These are phyloP conservation scores for Champsocephalus esox DNA, from an alignment of 2,797 vertebrate genomes.

Conservation along the genomic window DNA sequence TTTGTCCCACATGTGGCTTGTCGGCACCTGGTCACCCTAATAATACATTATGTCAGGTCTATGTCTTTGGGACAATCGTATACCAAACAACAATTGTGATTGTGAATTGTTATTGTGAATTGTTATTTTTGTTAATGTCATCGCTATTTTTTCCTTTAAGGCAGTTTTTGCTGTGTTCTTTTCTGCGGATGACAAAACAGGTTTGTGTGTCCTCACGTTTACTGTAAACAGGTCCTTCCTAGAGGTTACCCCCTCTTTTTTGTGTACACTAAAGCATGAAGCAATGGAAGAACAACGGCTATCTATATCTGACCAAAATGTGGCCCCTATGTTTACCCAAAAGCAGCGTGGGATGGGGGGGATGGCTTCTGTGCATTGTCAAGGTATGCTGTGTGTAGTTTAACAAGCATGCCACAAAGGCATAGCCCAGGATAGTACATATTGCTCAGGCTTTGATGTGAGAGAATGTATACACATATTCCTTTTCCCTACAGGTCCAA, in stretches of 20 bases:
- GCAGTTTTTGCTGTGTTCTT: not conserved
- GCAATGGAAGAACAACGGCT: conserved; percentile 35
- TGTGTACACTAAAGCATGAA: conserved; percentile 50
- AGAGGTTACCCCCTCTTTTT: conserved; percentile 5
- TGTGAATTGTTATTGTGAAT: not conserved
- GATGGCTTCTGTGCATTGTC: conserved; percentile 18
- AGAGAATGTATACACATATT: conserved; percentile 56
- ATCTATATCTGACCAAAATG: conserved; percentile 49
- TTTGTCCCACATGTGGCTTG: too few relatives aligned
- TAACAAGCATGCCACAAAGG: conserved; percentile 49
- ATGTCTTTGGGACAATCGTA: not conserved
- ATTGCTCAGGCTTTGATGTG: conserved; percentile 69
- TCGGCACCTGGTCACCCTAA: too few relatives aligned
- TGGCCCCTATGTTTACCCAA: conserved; percentile 41
- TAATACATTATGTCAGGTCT: not conserved
- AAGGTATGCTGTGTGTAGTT: conserved; percentile 47
- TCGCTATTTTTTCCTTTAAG: not conserved
- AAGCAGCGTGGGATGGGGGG: not conserved
- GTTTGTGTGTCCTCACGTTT: conserved; percentile 11
- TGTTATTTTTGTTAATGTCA: not conserved
- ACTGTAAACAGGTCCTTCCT: conserved; percentile 20
- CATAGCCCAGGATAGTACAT: conserved; percentile 52
- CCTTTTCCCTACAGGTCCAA: conserved; percentile 57
- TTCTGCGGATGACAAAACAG: not conserved
- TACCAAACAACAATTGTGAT: not conserved